Conservation (phyloP, 1,140 invertebrate species). For the Philotrypesis tridentata region DNA sequence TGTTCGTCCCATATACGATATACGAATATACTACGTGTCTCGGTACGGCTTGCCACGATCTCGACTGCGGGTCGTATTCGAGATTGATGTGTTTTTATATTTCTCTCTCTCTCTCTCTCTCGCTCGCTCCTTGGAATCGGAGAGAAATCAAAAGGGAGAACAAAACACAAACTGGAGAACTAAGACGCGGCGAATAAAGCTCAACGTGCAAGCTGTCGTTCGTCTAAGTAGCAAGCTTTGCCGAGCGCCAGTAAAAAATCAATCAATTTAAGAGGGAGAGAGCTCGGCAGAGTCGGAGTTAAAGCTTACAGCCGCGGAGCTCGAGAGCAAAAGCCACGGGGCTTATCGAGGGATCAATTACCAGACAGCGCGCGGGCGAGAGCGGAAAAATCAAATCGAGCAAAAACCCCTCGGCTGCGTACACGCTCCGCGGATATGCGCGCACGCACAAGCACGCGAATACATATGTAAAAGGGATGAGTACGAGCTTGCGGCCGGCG, state of each 20-base stretch:
- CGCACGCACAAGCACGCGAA: too few relatives aligned
- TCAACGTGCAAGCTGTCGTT: neutral
- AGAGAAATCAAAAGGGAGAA: neutral
- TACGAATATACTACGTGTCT: neutral
- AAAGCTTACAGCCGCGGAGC: neutral
- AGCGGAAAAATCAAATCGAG: neutral
- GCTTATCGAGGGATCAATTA: conserved; percentile 26
- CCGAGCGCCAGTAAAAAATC: neutral
- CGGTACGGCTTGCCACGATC: neutral
- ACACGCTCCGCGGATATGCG: too few relatives aligned
- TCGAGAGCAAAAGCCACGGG: neutral
- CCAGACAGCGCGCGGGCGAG: neutral
- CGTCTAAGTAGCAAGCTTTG: neutral
- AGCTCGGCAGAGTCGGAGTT: neutral
- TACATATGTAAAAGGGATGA: too few relatives aligned
- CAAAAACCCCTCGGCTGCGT: too few relatives aligned
- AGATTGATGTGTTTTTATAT: neutral
- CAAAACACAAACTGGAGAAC: neutral
- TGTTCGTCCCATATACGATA: neutral
- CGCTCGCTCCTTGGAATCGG: too few relatives aligned
- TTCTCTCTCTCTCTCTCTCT: too few relatives aligned
- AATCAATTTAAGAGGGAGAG: neutral
- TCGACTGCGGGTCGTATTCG: neutral
- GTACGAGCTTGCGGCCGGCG: too few relatives aligned
- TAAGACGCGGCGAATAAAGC: neutral